Conservation (phyloP, 2,888 invertebrate species). For the Volucella inflata region DNA sequence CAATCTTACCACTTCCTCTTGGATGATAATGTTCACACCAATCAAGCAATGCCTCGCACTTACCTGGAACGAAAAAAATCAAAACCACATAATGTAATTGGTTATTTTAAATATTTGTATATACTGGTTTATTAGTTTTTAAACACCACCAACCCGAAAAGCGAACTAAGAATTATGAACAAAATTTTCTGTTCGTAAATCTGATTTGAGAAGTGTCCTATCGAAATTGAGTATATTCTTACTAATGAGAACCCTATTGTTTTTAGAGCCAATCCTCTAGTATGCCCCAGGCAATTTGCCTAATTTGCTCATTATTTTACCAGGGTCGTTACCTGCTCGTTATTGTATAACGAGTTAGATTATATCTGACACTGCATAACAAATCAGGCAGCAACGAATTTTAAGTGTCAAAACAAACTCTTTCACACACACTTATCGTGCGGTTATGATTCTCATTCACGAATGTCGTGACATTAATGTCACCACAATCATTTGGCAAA, state of each 20-base stretch:
- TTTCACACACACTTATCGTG: slow-evolving; percentile 35
- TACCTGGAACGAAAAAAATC: slow-evolving; percentile 58
- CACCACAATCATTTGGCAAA: slow-evolving; percentile 50
- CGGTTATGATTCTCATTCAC: slow-evolving; percentile 53
- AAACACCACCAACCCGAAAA: slow-evolving; percentile 43
- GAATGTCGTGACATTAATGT: slow-evolving; percentile 60
- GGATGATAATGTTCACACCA: slow-evolving; percentile 57
- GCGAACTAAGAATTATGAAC: not conserved
- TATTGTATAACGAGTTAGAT: slow-evolving; percentile 6
- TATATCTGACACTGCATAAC: slow-evolving; percentile 38
- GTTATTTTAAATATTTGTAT: not conserved
- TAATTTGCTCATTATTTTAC: not conserved
- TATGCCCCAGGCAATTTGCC: no score
- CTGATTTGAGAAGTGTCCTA: no score
- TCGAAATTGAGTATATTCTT: no score
- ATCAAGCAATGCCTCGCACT: slow-evolving; percentile 57
- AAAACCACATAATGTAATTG: not conserved
- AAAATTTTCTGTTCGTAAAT: no score
- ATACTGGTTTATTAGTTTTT: not conserved
- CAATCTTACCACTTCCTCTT: slow-evolving; percentile 62
- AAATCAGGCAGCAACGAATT: slow-evolving; percentile 43
- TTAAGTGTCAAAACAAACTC: slow-evolving; percentile 54
- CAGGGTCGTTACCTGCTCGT: slow-evolving; percentile 5
- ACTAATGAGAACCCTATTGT: no score
- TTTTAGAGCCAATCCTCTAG: no score